phyloP scores from a whole-genome alignment of 2,797 vertebrate genomes.

The Eptatretus atami region DNA sequence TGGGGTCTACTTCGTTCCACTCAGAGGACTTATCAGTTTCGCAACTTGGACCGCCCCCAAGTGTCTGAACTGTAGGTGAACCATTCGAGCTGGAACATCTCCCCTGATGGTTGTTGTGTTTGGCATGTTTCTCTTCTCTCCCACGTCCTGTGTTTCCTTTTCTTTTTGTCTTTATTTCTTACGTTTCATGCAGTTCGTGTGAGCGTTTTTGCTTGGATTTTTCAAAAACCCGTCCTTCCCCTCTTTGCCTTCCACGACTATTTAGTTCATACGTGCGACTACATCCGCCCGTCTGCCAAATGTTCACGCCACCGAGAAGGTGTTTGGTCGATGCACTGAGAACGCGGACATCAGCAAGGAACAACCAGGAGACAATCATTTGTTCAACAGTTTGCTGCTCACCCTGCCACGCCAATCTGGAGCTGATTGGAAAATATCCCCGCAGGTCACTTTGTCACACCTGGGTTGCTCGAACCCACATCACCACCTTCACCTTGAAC shows the following conservation, averaged over 20 bases:
- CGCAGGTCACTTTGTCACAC: conserved; percentile 30
- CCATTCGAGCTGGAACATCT: too few species aligned
- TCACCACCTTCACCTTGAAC: too few species aligned
- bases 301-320: conserved; percentile 33
- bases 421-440: conserved; percentile 34
- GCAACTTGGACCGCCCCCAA: not conserved
- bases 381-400: conserved; percentile 42
- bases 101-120: too few species aligned
- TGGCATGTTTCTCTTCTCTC: too few species aligned
- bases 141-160: too few species aligned
- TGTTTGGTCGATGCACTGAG: conserved; percentile 62
- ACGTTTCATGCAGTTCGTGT: too few species aligned
- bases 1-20: conserved; percentile 31
- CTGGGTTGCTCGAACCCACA: not conserved
- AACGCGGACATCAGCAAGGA: conserved; percentile 77
- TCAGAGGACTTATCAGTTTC: conserved; percentile 39
- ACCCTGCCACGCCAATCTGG: conserved; percentile 47
- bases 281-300: conserved; percentile 39
- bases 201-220: too few species aligned
- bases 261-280: conserved; percentile 36
- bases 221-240: too few species aligned
- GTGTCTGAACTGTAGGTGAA: not conserved
- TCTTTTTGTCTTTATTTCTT: too few species aligned
- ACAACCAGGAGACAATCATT: conserved; percentile 65
- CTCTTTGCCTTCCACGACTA: too few species aligned